Evolutionary conservation across 2,888 invertebrate species (phyloP), one percentile per base, ranked within the genome.

Genomic region (Alentia gelatinosa): DNA sequence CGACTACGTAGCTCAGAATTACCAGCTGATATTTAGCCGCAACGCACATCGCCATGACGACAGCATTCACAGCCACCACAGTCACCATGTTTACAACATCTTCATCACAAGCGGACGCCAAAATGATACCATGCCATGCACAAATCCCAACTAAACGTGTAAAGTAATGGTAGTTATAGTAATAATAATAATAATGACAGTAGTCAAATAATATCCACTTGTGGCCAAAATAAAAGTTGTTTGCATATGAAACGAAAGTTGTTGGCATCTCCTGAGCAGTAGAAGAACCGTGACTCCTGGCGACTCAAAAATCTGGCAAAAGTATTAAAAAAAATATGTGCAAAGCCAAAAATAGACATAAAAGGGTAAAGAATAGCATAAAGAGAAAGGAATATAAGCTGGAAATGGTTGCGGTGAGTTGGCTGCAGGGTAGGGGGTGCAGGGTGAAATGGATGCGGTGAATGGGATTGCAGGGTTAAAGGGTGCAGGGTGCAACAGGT

Each of bases 1-100:
- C 83, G 42, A 74, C 39, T 50, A 83, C 89, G 89, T 86, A 91
- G 89, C 96, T 96, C 96, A 96, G 96, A 98, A 98, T 98, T 99
- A 98, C 98, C 98, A 98, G 98, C 98, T 99, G 98, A 99, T 99
- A 99, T 98, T 98, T 98, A 97, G 97, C 91, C 47, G 83, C n/a
- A 88, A 39, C 83, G 68, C 42, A 86, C 86, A 86, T 50, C 39
- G 79, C 79, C 79, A 79, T 79, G 79, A 79, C 35, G 79, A 79
- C 79, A 86, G 86, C 86, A 86, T 47, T 26, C 86, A 86, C 47
- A 83, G 40, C 83, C 83, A 83, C 83, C 83, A 83, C 39, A 47
- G 86, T 86, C 50, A 86, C 86, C 86, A 86, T 86, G 86, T 42
- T 47, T 86, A 86, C 86, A 86, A 86, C 86, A 86, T 86, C 86